These are phyloP conservation scores for Dryobates pubescens DNA, from an alignment of 2,797 vertebrate species.

Conservation along the genomic window DNA sequence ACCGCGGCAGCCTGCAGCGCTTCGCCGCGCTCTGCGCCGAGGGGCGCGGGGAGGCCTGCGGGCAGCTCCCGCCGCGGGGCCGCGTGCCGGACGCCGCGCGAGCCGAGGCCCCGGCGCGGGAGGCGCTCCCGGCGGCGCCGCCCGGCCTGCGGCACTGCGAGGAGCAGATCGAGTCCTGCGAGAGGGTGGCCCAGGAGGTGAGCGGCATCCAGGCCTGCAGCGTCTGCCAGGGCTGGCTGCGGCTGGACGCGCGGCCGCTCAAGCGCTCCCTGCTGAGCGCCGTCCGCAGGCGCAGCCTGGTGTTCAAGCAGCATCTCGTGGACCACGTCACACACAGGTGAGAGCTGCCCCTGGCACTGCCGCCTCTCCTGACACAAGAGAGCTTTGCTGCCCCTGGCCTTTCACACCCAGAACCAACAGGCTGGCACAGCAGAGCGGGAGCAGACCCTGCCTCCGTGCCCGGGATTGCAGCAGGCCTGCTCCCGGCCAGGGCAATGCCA, in stretches of 20 bases:
- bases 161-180: conserved; percentile 88
- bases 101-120: conserved; percentile 72
- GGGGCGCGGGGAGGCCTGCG: conserved; percentile 86
- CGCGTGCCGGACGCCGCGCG: conserved; percentile 80
- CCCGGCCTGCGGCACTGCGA: conserved; percentile 84
- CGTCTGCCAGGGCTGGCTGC: conserved; percentile 89
- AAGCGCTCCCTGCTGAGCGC: conserved; percentile 87
- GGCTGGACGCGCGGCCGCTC: conserved; percentile 84
- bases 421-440: neutral
- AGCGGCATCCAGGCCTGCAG: conserved; percentile 77
- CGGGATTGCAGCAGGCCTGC: too few relatives aligned
- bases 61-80: conserved; percentile 85
- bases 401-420: neutral
- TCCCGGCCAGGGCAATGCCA: too few relatives aligned
- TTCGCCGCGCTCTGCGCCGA: conserved; percentile 88
- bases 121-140: conserved; percentile 76
- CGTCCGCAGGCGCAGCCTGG: conserved; percentile 91
- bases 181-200: conserved; percentile 87
- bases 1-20: conserved; percentile 76
- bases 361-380: accelerated
- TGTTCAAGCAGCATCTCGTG: conserved; percentile 94
- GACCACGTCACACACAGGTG: conserved; percentile 91
- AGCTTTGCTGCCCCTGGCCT: neutral
- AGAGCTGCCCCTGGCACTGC: neutral
- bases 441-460: neutral